Conservation (phyloP, 1,140 invertebrate genomes). For the Charaxes varanes region DNA sequence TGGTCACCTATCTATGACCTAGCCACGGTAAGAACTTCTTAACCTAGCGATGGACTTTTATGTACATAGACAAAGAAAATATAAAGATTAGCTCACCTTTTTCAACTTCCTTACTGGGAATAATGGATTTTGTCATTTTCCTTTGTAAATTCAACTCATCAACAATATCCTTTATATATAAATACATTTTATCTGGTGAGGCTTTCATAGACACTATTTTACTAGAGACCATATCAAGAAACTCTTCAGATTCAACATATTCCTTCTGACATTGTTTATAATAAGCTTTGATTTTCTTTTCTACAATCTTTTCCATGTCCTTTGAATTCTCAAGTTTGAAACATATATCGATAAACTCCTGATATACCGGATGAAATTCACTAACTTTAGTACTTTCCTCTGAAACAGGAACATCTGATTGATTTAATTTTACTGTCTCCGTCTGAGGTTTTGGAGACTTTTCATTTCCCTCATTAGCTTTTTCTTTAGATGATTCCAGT, state of each 20-base stretch:
- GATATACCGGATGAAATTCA: slow-evolving; percentile 54
- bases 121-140: slow-evolving; percentile 37
- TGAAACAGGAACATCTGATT: too few species aligned
- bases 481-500: not conserved
- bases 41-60: too few species aligned
- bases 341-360: slow-evolving; percentile 56
- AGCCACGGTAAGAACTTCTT: too few species aligned
- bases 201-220: slow-evolving; percentile 56
- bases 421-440: not conserved
- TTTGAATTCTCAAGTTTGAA: slow-evolving; percentile 59
- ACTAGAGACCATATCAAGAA: slow-evolving; percentile 55
- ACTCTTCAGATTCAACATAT: slow-evolving; percentile 60
- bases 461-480: slow-evolving; percentile 9
- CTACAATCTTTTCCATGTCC: slow-evolving; percentile 65
- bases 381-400: slow-evolving; percentile 2
- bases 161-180: slow-evolving; percentile 65
- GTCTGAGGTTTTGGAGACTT: not conserved
- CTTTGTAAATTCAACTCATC: slow-evolving; percentile 64
- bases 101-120: slow-evolving; percentile 1
- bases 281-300: slow-evolving; percentile 64
- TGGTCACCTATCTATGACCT: too few species aligned
- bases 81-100: slow-evolving; percentile 4
- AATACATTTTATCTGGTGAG: slow-evolving; percentile 56
- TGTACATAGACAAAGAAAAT: too few species aligned
- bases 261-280: slow-evolving; percentile 58